Evolutionary conservation across 1,140 invertebrate species (phyloP), one percentile per base, ranked within the genome.

Genomic region (Hylaeus volcanicus): DNA sequence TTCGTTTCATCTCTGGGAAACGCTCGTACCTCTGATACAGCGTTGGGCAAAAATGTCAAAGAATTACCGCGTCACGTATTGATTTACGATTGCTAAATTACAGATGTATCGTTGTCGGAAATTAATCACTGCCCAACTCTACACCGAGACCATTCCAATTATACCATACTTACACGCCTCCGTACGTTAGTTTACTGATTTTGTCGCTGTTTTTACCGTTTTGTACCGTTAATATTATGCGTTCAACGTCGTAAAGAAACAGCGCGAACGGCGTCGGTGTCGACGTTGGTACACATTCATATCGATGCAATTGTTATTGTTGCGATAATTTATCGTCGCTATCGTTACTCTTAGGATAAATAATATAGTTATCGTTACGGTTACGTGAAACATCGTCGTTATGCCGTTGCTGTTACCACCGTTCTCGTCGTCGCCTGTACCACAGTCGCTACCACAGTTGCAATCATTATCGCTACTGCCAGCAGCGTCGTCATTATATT

Each of bases 401-500:
- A 4, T 56, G 55, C 63, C 26, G 41, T 74, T 65, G 58, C 56
- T 55, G 73, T 65, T 55, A 70, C 26, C 53, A 66, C 55, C 68
- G 60, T 51, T 41, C 37, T 76, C 68, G 43, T 77, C 51, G 48
- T 63, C 64, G 66, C 74, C 58, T 43, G 70, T 75, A 15, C 56
- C 58, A 70, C 39, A 51, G 56, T 39, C 39, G 56, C n/a, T 72
- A 56, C n/a, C 56, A 66, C 41, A 71, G 48, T 82, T 64, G 71
- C 61, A 74, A 69, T 81, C 76, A 75, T 82, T 77, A 82, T 80
- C 41, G 60, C 61, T 72, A 74, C 51, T 78, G 70, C 51, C 77
- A 79, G 37, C 61, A 79, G 41, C 56, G 51, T 74, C 70, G 55
- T 73, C 61, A 65, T 86, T 65, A 74, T 82, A 92, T 92, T 91